phyloP scores from a whole-genome alignment of 2,113 vertebrate species.

The Nothocercus nigrocapillus region DNA sequence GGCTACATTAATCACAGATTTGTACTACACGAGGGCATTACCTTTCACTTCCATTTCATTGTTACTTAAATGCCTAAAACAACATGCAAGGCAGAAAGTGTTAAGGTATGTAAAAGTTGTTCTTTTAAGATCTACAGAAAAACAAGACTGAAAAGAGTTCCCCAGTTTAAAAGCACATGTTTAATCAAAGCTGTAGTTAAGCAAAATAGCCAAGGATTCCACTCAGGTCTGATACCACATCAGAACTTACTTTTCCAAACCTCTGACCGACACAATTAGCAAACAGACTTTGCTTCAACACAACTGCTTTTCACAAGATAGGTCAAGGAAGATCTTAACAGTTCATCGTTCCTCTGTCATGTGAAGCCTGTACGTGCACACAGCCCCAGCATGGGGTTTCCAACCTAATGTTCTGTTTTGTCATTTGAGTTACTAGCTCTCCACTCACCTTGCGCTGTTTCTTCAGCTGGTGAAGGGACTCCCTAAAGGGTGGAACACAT shows the following conservation, averaged over 20 bases:
- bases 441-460: slow-evolving; percentile 86
- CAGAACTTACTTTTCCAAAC: background rate
- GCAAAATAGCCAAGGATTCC: background rate
- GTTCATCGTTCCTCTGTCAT: background rate
- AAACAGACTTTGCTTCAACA: background rate
- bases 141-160: background rate
- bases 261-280: background rate
- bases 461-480: slow-evolving; percentile 85
- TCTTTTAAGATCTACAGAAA: background rate
- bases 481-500: slow-evolving; percentile 85
- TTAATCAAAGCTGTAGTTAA: background rate
- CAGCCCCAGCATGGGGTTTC: background rate
- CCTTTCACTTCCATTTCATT: background rate
- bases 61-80: background rate
- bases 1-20: background rate
- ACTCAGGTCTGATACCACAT: background rate
- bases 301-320: background rate
- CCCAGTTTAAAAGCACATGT: background rate
- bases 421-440: background rate
- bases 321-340: background rate
- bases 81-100: background rate
- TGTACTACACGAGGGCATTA: background rate
- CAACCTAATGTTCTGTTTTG: background rate
- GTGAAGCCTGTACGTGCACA: background rate
- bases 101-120: background rate